Base-by-base conservation (phyloP, 2,888 invertebrate species). In the Cheilosia soror region DNA sequence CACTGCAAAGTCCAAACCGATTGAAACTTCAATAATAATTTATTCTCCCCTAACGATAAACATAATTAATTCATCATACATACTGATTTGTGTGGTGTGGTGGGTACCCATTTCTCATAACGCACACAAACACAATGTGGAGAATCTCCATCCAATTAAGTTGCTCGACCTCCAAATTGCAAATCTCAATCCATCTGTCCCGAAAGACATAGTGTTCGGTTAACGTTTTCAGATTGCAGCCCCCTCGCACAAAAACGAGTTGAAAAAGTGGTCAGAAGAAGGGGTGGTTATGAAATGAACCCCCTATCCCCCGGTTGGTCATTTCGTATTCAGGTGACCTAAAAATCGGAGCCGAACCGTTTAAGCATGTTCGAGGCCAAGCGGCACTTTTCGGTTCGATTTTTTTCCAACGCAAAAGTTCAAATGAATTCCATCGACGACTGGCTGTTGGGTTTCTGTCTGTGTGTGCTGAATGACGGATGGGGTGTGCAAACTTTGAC, bases 311-410 rank as follows among this genome's bases (percentile, higher is more conserved):
- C 33, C 31, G 15, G 60, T 51, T 78, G 69, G 84, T 75, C 84
- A 87, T 87, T 87, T 85, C 72, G 75, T 85, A 87, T 87, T 80
- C 87, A 87, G 84, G 87, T 87, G 87, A 85, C 84, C 87, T 78
- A 87, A 87, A 87, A 87, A 76, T 79, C 72, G 20, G 42, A 72
- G 27, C 66, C 49, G 79, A 77, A 68, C 42, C 76, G 76, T 66
- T 85, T 85, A 76, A 76, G 37, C 57, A 51, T 49, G 76, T 60
- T 79, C 58, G 84, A 47, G 73, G 83, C 53, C 78, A 68, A 73
- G 55, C 49, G 62, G 27, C 40, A 62, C 20, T 51, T 72, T 72
- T 62, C 44, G 51, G 63, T 78, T 78, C 53, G 79, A 84, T 79
- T 72, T 71, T 71, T 58, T 69, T 20, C 15, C 27, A 7, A 27